phyloP scores from a whole-genome alignment of 2,797 vertebrate genomes.

The Onychomys arenicola region DNA sequence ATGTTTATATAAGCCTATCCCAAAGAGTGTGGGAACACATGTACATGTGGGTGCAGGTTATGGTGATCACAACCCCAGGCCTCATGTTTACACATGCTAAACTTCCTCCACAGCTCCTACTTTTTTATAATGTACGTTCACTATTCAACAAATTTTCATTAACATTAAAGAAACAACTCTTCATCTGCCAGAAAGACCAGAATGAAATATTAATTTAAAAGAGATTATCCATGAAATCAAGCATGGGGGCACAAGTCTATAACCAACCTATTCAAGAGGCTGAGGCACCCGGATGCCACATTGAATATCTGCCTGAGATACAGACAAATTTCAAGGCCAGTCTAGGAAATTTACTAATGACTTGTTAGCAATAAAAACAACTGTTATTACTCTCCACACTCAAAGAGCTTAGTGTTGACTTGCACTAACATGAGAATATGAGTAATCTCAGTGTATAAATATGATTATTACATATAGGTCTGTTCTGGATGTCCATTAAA shows the following conservation, averaged over 20 bases:
- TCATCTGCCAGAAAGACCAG: neutral
- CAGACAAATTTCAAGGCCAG: neutral
- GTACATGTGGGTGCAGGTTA: no score
- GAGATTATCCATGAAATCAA: neutral
- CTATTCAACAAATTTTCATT: neutral
- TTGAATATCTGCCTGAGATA: neutral
- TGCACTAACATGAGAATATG: neutral
- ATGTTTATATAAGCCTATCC: neutral
- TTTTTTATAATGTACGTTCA: neutral
- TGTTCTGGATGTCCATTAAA: neutral
- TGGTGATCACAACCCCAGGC: neutral
- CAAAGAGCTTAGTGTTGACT: neutral
- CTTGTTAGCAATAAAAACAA: neutral
- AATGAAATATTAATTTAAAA: neutral
- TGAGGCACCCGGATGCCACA: neutral
- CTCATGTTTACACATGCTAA: neutral
- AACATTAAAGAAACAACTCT: neutral
- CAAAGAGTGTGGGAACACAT: no score
- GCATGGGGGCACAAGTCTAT: neutral
- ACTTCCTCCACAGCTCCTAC: neutral
- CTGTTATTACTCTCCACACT: neutral
- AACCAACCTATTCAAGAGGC: rapidly evolving
- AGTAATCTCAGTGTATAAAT: neutral
- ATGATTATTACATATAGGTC: neutral
- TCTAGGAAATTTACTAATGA: neutral